Evolutionary conservation across 2,113 vertebrate species (phyloP), one percentile per base, ranked within the genome.

Genomic region (Anarrhichthys ocellatus): DNA sequence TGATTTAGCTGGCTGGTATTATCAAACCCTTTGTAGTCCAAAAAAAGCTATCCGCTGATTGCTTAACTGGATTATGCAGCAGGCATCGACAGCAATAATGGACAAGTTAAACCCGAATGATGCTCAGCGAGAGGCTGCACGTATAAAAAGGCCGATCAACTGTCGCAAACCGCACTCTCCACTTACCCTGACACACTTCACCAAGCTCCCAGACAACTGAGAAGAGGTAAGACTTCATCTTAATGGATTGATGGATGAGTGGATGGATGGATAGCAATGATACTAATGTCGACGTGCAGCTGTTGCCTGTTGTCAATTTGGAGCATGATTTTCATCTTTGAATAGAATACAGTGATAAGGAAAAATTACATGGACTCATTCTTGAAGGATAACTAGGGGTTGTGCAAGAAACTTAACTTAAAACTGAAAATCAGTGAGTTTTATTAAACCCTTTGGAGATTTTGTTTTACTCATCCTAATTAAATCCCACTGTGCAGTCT

Each of bases 41-140:
- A 87, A 92, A 88, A 92, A 91, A 74, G 78, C n/a, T 29, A 32
- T 54, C 66, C 15, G 2, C 85, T 94, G 90, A 94, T 93, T 92
- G 70, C 72, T 88, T 95, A 91, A 95, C 64, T 78, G 92, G 95
- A 95, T 96, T 95, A 90, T 6, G 17, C 58, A 72, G 63, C 27
- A 84, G 87, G 80, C 67, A 80, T 65, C 15, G 17, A 22, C 83
- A 48, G 73, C 65, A 84, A 85, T 83, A 87, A 76, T 73, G 80
- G 70, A 80, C 76, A 4, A 18, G 73, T 75, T 91, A 85, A 93
- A 69, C 66, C 83, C 44, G 2, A 69, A 24, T 9, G 82, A 77
- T 81, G 78, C 56, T 24, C 29, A 82, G 48, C 50, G 81, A 72
- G 73, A 69, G 40, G 61, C 82, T 59, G 67, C 7, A 5, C 8